A percentile compares a stretch with the other conserved stretches of the same genome.
Conservation (phyloP, 1,140 invertebrate species). For the Oppia nitens region DNA sequence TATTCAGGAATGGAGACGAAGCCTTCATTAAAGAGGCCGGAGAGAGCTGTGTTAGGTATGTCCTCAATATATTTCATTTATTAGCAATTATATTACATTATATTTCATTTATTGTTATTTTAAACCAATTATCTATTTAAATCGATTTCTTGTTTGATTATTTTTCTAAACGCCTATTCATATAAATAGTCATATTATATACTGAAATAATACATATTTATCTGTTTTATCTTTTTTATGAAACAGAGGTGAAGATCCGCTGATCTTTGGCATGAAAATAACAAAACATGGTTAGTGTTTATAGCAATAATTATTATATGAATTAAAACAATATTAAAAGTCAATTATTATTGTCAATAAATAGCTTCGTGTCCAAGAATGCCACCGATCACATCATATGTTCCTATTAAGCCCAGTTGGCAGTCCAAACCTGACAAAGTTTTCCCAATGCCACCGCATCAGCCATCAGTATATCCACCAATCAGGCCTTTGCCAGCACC, state of each 20-base stretch:
- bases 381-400: slow-evolving; percentile 15
- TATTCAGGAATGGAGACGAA: slow-evolving; percentile 42
- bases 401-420: slow-evolving; percentile 6
- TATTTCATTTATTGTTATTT: not conserved
- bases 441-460: not conserved
- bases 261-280: slow-evolving; percentile 44
- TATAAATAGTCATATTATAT: too few species aligned
- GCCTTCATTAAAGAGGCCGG: slow-evolving; percentile 49
- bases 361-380: slow-evolving; percentile 20
- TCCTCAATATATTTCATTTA: not conserved
- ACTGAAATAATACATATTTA: too few species aligned
- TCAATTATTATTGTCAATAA: too few species aligned
- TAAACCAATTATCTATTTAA: not conserved
- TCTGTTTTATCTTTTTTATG: not conserved
- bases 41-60: slow-evolving; percentile 38
- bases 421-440: not conserved
- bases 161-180: too few species aligned
- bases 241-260: slow-evolving; percentile 39
- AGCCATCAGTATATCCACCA: slow-evolving; percentile 8
- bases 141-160: too few species aligned
- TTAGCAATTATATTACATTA: slow-evolving; percentile 7
- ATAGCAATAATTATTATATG: not conserved
- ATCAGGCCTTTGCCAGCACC: not conserved
- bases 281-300: slow-evolving; percentile 32
- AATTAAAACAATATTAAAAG: not conserved